A percentile compares a stretch with the other conserved stretches of the same genome.
Conservation (phyloP, 2,113 vertebrate genomes). For the Zosterops japonicus region DNA sequence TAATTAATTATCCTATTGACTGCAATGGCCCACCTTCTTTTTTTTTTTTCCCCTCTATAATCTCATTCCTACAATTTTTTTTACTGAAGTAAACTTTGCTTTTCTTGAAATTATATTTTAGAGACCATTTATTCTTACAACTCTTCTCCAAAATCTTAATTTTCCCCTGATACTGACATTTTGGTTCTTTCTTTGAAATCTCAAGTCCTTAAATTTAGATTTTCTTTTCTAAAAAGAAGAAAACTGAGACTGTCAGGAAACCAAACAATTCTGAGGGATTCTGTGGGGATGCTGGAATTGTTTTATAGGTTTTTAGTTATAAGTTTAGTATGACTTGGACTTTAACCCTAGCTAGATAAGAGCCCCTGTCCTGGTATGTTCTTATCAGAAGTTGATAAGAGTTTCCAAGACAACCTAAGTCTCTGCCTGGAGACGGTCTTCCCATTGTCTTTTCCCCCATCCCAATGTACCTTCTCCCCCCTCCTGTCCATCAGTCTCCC, state of each 20-base stretch:
- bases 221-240: not conserved
- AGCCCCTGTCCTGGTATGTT: too few relatives aligned
- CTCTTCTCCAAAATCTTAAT: not conserved
- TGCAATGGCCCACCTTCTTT: not conserved
- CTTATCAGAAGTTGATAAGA: too few relatives aligned
- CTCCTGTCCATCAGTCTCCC: too few relatives aligned
- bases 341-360: too few relatives aligned
- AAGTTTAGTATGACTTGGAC: too few relatives aligned
- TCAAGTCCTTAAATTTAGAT: not conserved
- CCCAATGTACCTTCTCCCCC: too few relatives aligned
- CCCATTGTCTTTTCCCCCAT: too few relatives aligned
- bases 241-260: constrained; percentile 15
- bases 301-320: too few relatives aligned
- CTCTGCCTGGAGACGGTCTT: too few relatives aligned
- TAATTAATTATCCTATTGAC: not conserved
- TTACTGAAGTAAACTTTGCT: not conserved
- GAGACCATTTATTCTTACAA: not conserved
- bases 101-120: not conserved
- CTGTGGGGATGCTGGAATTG: too few relatives aligned
- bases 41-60: not conserved
- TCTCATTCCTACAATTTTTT: not conserved
- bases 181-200: not conserved
- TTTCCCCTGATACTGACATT: not conserved
- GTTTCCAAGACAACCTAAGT: too few relatives aligned
- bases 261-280: not conserved